These are phyloP conservation scores for Podargus strigoides DNA, from an alignment of 2,797 vertebrate species.

Conservation along the genomic window DNA sequence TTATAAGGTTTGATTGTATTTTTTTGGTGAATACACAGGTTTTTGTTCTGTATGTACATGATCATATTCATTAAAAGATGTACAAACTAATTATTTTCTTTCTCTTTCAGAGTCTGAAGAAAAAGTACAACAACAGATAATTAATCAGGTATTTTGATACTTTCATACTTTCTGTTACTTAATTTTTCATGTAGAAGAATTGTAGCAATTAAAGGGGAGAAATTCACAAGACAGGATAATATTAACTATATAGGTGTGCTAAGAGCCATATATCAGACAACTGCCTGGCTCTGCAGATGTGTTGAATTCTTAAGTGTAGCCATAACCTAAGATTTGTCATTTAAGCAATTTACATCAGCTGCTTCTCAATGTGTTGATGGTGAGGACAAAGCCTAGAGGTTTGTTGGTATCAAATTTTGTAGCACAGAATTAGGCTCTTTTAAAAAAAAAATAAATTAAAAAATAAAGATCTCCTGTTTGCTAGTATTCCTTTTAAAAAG, in stretches of 20 bases:
- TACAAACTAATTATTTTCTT: conserved; percentile 36
- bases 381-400: background rate
- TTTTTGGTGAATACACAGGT: background rate
- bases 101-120: conserved; percentile 73
- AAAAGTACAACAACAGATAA: conserved; percentile 44
- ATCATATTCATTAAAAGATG: background rate
- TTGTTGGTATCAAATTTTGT: background rate
- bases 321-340: background rate
- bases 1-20: background rate
- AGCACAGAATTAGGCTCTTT: background rate
- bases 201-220: background rate
- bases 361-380: background rate
- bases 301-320: background rate
- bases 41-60: background rate
- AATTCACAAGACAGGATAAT: background rate
- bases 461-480: background rate
- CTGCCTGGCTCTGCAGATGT: background rate
- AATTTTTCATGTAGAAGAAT: background rate
- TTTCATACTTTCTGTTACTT: background rate
- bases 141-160: conserved; percentile 67
- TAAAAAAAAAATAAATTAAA: background rate
- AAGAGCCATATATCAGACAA: background rate
- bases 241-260: background rate
- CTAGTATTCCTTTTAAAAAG: background rate
- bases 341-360: background rate